Base-by-base conservation (phyloP, 2,888 invertebrate species). In the Eledone cirrhosa region DNA sequence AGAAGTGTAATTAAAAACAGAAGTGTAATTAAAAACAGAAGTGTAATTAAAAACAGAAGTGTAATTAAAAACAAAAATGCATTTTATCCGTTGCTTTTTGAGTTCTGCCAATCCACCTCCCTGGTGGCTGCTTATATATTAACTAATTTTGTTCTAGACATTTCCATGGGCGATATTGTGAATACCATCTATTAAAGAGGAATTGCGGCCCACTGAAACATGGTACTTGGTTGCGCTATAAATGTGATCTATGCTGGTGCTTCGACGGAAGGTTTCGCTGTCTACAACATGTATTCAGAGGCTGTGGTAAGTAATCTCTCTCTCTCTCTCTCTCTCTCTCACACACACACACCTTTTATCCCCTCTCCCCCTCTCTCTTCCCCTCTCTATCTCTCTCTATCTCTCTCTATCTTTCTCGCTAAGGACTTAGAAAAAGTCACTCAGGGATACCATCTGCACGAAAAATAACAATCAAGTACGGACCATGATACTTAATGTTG, bases 211-310 rank as follows among this genome's bases (percentile, higher is more conserved):
- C 79, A 13, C 74, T 85, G 11, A 53, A 78, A 63, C 85, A 86
- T 75, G 81, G 82, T 24, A 82, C 82, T 31, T 84, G 84, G 85
- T 81, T 83, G 77, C 82, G 82, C 33, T 78, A 80, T 14, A 82
- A 82, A 13, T 86, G 86, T 78, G 82, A 84, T 78, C 77, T 84
- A 31, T 86, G 86, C 79, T 80, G 83, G 14, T 86, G 86, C 74
- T 84, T 82, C 78, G 84, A 86, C 77, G 82, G 84, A 0, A 77
- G 78, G 2, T 76, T 86, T 41, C 78, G 69, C 29, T 86, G 86
- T 59, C 78, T 83, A 67, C 72, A 79, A 0, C 75, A 80, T 14
- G 78, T 79, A 13, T 84, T 82, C 53, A 75, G 69, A 16, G 82
- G 82, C 24, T 86, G 86, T 81, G 82, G 86, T 86, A 80, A 82